These are phyloP conservation scores for Phania funesta DNA, from an alignment of 2,888 invertebrate genomes.

Conservation along the genomic window DNA sequence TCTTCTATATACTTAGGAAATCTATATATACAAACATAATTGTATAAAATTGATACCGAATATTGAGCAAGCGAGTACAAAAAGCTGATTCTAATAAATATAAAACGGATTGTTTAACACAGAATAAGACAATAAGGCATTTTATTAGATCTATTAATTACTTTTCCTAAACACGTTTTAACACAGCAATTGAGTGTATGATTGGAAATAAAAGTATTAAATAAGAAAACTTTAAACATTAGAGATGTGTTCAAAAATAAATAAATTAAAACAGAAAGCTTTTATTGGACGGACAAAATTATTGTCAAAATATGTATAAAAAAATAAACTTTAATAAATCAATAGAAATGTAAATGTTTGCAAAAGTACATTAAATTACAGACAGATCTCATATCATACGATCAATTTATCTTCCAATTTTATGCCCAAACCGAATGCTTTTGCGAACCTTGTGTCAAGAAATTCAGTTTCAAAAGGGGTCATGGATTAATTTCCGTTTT, in stretches of 20 bases:
- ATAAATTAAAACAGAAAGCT: background rate
- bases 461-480: too few relatives aligned
- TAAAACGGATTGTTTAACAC: slow-evolving; percentile 39
- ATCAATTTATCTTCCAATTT: too few relatives aligned
- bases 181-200: background rate
- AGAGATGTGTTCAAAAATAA: background rate
- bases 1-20: background rate
- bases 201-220: too few relatives aligned
- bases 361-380: too few relatives aligned
- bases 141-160: too few relatives aligned
- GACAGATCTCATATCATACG: too few relatives aligned
- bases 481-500: too few relatives aligned
- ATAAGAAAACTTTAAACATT: background rate
- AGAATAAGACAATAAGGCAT: slow-evolving; percentile 43
- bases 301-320: too few relatives aligned
- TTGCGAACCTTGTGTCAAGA: too few relatives aligned
- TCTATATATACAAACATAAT: background rate
- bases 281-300: background rate
- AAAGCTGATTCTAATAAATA: background rate
- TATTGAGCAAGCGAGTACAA: background rate
- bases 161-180: background rate
- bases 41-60: background rate
- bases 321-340: too few relatives aligned
- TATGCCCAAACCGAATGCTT: too few relatives aligned
- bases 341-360: too few relatives aligned